Percentiles rank a stretch among this genome's conserved stretches.
phyloP scores from a whole-genome alignment of 1,140 invertebrate genomes.

The Hetaerina americana region DNA sequence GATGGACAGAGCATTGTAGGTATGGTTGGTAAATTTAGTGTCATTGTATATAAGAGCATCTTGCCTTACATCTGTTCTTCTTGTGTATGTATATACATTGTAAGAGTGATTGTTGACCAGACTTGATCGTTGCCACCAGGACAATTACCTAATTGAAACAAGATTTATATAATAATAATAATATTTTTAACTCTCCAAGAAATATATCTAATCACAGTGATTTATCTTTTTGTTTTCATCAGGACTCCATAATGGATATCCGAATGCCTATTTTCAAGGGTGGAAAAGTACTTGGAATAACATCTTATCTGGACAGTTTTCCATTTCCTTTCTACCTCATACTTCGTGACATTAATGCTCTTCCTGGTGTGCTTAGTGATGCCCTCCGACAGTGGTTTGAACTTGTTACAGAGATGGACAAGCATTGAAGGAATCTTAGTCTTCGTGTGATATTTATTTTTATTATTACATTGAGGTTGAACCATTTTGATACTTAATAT shows the following conservation, averaged over 20 bases:
- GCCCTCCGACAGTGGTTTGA: constrained; percentile 98
- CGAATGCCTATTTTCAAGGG: constrained; percentile 56
- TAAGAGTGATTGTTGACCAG: no score
- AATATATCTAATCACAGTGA: no score
- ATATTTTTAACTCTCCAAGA: no score
- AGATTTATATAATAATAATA: neutral
- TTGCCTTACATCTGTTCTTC: no score
- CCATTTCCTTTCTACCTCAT: constrained; percentile 99
- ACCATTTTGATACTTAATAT: no score
- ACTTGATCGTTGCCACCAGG: no score
- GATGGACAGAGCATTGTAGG: no score
- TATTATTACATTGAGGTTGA: no score
- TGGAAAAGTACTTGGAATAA: constrained; percentile 43
- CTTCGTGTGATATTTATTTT: no score
- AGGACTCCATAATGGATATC: constrained; percentile 88
- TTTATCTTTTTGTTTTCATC: constrained; percentile 24
- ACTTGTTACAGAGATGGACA: constrained; percentile 54
- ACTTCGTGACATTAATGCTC: constrained; percentile 68
- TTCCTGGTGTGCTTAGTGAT: constrained; percentile 86
- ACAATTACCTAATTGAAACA: neutral
- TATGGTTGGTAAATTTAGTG: no score
- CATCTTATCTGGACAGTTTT: constrained; percentile 84
- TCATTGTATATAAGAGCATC: no score
- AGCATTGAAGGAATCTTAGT: neutral
- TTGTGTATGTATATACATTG: no score